Conservation (phyloP, 2,113 vertebrate species). For the Seriola quinqueradiata region DNA sequence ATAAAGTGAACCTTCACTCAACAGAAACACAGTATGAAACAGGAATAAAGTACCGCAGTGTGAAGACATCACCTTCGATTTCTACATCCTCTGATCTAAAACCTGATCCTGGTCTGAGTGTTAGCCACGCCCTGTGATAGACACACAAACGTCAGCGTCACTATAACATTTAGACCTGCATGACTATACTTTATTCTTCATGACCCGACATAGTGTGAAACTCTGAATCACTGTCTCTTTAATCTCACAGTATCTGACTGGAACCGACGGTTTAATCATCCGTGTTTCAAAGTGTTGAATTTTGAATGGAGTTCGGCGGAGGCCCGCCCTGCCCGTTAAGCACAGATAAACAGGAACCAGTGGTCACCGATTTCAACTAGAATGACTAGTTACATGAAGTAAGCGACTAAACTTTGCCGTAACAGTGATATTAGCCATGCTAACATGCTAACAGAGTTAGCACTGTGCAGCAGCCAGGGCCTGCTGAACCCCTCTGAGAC, state of each 20-base stretch:
- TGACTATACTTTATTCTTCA: neutral
- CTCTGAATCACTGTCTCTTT: neutral
- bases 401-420: neutral
- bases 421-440: neutral
- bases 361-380: neutral
- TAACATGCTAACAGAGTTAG: constrained; percentile 21
- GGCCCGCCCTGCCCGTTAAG: neutral
- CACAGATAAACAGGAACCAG: fast-evolving
- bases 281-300: too few relatives aligned
- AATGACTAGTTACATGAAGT: neutral
- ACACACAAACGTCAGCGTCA: neutral
- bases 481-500: constrained; percentile 18
- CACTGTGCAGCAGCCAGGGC: neutral
- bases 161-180: neutral
- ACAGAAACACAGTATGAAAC: neutral
- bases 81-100: neutral
- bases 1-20: neutral
- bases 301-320: neutral
- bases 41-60: neutral
- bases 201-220: neutral
- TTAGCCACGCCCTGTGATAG: neutral
- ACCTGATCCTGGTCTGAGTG: neutral
- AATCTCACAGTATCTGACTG: neutral
- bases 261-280: neutral
- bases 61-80: neutral